Conservation (phyloP, 2,797 vertebrate species). For the Simalia tracyae region DNA sequence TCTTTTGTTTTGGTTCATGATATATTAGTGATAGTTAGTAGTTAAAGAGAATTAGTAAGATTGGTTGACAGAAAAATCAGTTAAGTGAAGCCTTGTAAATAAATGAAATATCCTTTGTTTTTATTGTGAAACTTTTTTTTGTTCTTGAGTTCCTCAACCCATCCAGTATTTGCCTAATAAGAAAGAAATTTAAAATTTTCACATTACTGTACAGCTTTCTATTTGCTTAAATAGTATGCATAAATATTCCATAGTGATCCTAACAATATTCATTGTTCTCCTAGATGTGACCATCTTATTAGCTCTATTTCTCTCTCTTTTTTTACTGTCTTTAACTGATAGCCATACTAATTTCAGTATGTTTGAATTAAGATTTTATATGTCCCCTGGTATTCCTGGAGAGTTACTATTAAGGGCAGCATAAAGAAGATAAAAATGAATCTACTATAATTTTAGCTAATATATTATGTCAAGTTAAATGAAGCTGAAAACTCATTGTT, state of each 20-base stretch:
- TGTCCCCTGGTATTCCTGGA: slow-evolving; percentile 51
- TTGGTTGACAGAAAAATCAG: background rate
- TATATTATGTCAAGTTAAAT: slow-evolving; percentile 58
- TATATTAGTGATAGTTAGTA: background rate
- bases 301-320: slow-evolving; percentile 3
- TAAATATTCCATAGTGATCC: slow-evolving; percentile 10
- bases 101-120: background rate
- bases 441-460: slow-evolving; percentile 54
- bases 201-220: background rate
- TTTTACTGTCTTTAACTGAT: slow-evolving; percentile 23
- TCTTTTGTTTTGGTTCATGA: background rate
- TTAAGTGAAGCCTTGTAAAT: slow-evolving; percentile 3
- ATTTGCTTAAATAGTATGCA: background rate
- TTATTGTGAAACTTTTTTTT: background rate
- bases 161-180: background rate
- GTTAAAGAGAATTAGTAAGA: background rate
- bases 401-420: slow-evolving; percentile 49
- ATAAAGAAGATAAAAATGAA: slow-evolving; percentile 51
- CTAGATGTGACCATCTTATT: slow-evolving; percentile 16
- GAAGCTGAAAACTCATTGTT: slow-evolving; percentile 44
- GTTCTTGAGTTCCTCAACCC: background rate
- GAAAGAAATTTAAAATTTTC: background rate
- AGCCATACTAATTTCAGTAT: slow-evolving; percentile 34
- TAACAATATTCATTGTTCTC: slow-evolving; percentile 1
- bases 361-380: slow-evolving; percentile 47